Evolutionary conservation across 1,140 invertebrate species (phyloP).

Genomic region (Aphis gossypii): DNA sequence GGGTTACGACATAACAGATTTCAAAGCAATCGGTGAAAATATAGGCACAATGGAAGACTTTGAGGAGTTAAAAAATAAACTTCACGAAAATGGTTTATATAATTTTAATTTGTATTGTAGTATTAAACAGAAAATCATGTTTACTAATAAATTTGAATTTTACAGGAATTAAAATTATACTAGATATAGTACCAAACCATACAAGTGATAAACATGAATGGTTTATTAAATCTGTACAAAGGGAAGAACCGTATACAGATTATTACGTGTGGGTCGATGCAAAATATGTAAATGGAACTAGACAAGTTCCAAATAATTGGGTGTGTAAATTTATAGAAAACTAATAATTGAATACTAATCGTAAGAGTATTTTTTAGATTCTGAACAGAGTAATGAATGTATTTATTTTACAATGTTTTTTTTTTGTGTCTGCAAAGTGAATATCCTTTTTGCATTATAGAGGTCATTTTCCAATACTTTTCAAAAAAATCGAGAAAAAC

Average conservation of each 20-base stretch:
- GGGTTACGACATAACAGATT: slow-evolving; percentile 74
- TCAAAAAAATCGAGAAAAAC: too few relatives aligned
- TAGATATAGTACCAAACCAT: slow-evolving; percentile 89
- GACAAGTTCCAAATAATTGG: slow-evolving; percentile 70
- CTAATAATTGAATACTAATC: slow-evolving; percentile 62
- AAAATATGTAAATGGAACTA: slow-evolving; percentile 63
- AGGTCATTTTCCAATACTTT: too few relatives aligned
- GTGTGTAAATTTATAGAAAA: slow-evolving; percentile 63
- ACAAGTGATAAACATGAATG: slow-evolving; percentile 79
- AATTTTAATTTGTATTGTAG: too few relatives aligned
- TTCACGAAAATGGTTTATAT: slow-evolving; percentile 66
- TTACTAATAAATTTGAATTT: neutral
- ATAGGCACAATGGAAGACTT: slow-evolving; percentile 74
- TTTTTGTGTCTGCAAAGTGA: too few relatives aligned
- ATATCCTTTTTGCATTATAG: too few relatives aligned
- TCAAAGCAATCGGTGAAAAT: slow-evolving; percentile 68
- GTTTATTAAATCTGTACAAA: slow-evolving; percentile 75
- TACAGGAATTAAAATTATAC: slow-evolving; percentile 77
- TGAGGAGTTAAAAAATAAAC: slow-evolving; percentile 66
- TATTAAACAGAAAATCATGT: too few relatives aligned
- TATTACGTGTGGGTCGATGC: slow-evolving; percentile 81
- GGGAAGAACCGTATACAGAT: slow-evolving; percentile 71
- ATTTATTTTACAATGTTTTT: too few relatives aligned
- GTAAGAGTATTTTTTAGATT: too few relatives aligned
- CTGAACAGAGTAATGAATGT: too few relatives aligned